phyloP scores from a whole-genome alignment of 2,113 vertebrate species.

The Montifringilla adamsi region DNA sequence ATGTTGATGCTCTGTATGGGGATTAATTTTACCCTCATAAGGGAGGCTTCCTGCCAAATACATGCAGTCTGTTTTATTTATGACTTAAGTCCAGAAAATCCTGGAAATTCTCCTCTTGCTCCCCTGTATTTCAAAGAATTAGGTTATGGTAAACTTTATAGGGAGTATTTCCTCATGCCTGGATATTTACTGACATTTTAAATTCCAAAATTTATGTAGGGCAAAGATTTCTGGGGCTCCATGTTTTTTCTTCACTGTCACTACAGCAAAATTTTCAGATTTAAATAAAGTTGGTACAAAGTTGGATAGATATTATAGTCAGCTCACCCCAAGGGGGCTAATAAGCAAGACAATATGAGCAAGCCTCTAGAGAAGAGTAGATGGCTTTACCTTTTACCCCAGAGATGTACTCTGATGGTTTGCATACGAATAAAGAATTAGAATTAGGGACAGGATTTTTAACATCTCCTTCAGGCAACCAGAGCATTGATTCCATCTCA shows the following conservation, averaged over 20 bases:
- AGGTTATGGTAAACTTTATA: neutral
- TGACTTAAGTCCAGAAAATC: neutral
- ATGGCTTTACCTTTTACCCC: neutral
- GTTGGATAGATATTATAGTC: neutral
- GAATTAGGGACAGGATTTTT: neutral
- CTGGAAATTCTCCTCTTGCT: neutral
- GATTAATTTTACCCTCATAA: conserved; percentile 3
- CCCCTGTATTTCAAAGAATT: neutral
- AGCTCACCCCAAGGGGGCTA: neutral
- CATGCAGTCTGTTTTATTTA: neutral
- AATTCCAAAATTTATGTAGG: conserved; percentile 7
- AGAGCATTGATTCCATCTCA: neutral
- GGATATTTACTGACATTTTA: neutral
- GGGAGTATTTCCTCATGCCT: neutral
- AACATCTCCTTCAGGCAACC: neutral
- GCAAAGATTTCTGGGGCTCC: conserved; percentile 1
- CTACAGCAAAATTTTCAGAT: neutral
- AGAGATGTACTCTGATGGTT: neutral
- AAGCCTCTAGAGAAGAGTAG: neutral
- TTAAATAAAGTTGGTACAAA: conserved; percentile 1
- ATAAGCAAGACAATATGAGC: conserved; percentile 6
- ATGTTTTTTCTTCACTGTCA: neutral
- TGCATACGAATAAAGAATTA: neutral
- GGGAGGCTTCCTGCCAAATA: neutral
- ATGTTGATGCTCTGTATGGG: neutral